phyloP scores from a whole-genome alignment of 2,888 invertebrate species.

The Drepana falcataria region DNA sequence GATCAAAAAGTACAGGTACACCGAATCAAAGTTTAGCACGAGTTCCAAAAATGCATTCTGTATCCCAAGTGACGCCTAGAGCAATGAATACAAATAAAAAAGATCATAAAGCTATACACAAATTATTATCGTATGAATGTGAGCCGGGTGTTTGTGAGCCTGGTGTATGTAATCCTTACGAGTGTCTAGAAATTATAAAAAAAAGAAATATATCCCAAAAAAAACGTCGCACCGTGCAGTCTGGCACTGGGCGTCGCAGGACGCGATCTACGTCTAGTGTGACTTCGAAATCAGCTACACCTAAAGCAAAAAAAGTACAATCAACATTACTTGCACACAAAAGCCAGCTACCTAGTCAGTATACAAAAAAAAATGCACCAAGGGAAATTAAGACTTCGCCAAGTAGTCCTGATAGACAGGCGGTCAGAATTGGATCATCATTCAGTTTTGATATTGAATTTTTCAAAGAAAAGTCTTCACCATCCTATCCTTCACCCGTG shows the following conservation, averaged over 20 bases:
- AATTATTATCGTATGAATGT: slow-evolving; percentile 28
- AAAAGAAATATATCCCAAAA: slow-evolving; percentile 13
- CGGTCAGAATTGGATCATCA: slow-evolving; percentile 16
- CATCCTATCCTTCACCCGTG: neutral
- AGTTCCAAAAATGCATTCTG: slow-evolving; percentile 4
- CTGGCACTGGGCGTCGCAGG: slow-evolving; percentile 17
- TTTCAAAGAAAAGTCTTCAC: slow-evolving; percentile 14
- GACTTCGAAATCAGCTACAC: slow-evolving; percentile 13
- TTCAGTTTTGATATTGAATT: slow-evolving; percentile 22
- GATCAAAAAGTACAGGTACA: slow-evolving; percentile 13
- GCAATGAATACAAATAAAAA: slow-evolving; percentile 9
- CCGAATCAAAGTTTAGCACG: slow-evolving; percentile 7
- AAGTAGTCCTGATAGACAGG: slow-evolving; percentile 10
- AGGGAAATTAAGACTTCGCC: slow-evolving; percentile 6
- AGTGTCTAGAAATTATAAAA: slow-evolving; percentile 28
- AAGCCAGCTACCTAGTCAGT: slow-evolving; percentile 10
- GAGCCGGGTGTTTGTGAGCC: slow-evolving; percentile 33
- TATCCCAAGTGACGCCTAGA: slow-evolving; percentile 5
- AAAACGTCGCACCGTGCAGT: slow-evolving; percentile 11
- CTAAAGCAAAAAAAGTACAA: slow-evolving; percentile 26
- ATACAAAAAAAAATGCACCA: slow-evolving; percentile 4
- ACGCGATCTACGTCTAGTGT: slow-evolving; percentile 29
- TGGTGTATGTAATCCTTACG: slow-evolving; percentile 30
- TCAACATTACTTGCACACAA: slow-evolving; percentile 16
- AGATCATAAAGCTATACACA: slow-evolving; percentile 7